Conservation (phyloP, 2,113 vertebrate species). For the Tringa solitaria region DNA sequence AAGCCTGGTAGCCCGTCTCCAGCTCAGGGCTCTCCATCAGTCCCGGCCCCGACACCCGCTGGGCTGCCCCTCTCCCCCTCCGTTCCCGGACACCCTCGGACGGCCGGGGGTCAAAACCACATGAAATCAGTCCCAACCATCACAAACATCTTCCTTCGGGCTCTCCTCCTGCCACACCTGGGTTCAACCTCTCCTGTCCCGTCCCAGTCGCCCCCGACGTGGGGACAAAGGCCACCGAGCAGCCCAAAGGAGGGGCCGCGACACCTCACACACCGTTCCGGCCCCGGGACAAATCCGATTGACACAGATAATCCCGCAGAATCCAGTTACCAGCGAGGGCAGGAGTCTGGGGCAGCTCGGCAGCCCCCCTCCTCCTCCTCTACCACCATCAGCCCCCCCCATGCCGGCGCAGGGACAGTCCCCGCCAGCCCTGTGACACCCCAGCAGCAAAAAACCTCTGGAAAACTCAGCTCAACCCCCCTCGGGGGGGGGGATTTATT, state of each 20-base stretch:
- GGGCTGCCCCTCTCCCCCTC: neutral
- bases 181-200: too few relatives aligned
- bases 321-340: neutral
- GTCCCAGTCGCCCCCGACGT: too few relatives aligned
- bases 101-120: accelerated
- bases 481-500: too few relatives aligned
- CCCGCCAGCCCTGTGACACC: neutral
- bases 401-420: accelerated
- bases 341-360: neutral
- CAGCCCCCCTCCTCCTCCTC: too few relatives aligned
- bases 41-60: neutral
- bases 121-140: neutral
- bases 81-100: neutral
- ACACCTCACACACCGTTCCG: neutral
- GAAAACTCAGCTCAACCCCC: neutral
- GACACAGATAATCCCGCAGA: neutral
- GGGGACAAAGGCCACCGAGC: neutral
- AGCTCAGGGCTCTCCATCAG: neutral
- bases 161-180: neutral
- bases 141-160: accelerated
- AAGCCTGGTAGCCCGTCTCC: accelerated
- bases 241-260: neutral
- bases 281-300: neutral
- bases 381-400: neutral
- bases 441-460: neutral